Conservation (phyloP, 2,888 invertebrate genomes). For the Xestia c-nigrum region DNA sequence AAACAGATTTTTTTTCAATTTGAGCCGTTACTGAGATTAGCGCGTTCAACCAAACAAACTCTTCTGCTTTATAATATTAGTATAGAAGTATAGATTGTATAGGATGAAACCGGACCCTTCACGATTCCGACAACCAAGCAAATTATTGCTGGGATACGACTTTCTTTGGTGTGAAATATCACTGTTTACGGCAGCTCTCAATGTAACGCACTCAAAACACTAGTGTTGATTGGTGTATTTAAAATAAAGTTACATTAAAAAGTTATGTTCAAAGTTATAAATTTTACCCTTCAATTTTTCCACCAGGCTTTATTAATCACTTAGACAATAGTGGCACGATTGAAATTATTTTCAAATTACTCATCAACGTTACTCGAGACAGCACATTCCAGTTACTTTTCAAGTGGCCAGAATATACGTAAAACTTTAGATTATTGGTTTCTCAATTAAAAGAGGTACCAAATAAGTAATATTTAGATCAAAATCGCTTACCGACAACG, state of each 20-base stretch:
- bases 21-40: too few species aligned
- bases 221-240: not conserved
- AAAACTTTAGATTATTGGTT: slow-evolving; percentile 1
- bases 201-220: not conserved
- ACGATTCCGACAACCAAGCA: not conserved
- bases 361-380: not conserved
- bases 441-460: slow-evolving; percentile 13
- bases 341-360: slow-evolving; percentile 16
- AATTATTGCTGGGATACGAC: not conserved
- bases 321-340: not conserved
- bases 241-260: not conserved
- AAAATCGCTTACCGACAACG: slow-evolving; percentile 55
- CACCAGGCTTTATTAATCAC: too few species aligned
- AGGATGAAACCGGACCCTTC: not conserved
- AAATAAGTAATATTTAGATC: slow-evolving; percentile 16
- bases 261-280: not conserved
- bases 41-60: too few species aligned
- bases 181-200: not conserved
- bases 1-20: too few species aligned
- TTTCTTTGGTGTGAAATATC: not conserved
- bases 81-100: too few species aligned
- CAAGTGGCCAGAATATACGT: not conserved
- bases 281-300: not conserved
- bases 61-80: too few species aligned
- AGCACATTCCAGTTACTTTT: not conserved